Evolutionary conservation across 2,113 vertebrate genomes (phyloP).

Genomic region (Platichthys flesus): DNA sequence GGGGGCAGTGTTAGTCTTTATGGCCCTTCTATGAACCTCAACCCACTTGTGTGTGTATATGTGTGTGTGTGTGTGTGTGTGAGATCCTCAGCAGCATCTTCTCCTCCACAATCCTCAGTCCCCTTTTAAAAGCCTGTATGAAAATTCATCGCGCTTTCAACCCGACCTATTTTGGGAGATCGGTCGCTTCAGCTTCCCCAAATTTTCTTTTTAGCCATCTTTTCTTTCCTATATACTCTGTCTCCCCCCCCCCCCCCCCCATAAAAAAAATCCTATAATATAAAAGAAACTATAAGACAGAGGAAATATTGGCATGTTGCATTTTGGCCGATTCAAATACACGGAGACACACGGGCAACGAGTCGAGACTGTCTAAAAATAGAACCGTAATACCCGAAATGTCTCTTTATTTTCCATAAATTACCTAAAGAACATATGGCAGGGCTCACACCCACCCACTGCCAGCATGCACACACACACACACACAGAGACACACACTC

Average conservation of each 20-base stretch:
- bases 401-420: constrained; percentile 45
- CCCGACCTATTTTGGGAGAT: constrained; percentile 76
- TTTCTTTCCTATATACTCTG: not conserved
- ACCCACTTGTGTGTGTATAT: constrained; percentile 29
- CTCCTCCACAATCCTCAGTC: constrained; percentile 63
- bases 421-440: constrained; percentile 54
- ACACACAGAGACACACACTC: not conserved
- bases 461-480: not conserved
- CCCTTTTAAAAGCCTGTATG: constrained; percentile 59
- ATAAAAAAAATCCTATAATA: too few species aligned
- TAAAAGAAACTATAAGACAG: constrained; percentile 41
- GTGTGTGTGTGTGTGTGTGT: constrained; percentile 6
- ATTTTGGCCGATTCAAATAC: constrained; percentile 37
- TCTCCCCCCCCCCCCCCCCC: not conserved
- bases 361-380: constrained; percentile 53
- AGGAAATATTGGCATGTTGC: constrained; percentile 57
- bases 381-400: constrained; percentile 40
- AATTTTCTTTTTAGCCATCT: not conserved
- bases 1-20: constrained; percentile 75
- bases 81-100: constrained; percentile 66
- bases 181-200: constrained; percentile 55
- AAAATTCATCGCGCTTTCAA: constrained; percentile 74
- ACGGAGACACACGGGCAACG: constrained; percentile 16
- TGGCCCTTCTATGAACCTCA: constrained; percentile 46
- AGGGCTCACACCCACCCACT: constrained; percentile 26